Conservation (phyloP, 1,140 invertebrate species). For the Bombus pyrosoma region DNA sequence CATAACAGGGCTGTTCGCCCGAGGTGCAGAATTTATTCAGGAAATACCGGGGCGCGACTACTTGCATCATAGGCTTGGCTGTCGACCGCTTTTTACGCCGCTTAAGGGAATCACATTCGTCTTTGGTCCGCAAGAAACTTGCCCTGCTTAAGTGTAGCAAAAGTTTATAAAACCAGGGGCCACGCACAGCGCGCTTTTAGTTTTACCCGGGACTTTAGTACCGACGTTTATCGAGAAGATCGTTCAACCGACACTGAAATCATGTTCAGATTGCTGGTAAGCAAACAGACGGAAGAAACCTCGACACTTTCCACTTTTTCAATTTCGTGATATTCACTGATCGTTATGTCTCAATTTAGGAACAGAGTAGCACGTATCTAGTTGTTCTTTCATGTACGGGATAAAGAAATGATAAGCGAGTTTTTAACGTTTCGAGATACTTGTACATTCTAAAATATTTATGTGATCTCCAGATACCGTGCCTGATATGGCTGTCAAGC, state of each 20-base stretch:
- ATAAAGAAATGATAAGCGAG: too few species aligned
- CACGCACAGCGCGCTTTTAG: conserved; percentile 68
- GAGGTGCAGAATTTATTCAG: conserved; percentile 76
- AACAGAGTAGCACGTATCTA: too few species aligned
- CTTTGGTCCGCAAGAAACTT: conserved; percentile 60
- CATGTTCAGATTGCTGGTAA: conserved; percentile 69
- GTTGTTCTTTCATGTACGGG: too few species aligned
- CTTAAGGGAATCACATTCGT: conserved; percentile 80
- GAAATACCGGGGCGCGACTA: conserved; percentile 76
- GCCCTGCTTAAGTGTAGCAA: conserved; percentile 68
- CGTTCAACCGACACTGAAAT: conserved; percentile 7
- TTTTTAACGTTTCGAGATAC: not conserved
- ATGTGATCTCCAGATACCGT: conserved; percentile 61
- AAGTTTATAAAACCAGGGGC: conserved; percentile 80
- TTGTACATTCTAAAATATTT: not conserved
- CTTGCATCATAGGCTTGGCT: conserved; percentile 72
- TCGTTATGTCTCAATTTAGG: not conserved
- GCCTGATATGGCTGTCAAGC: conserved; percentile 73
- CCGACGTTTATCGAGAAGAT: conserved; percentile 3
- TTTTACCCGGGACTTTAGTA: conserved; percentile 65
- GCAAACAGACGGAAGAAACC: conserved; percentile 5
- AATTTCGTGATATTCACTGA: not conserved
- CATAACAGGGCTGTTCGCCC: conserved; percentile 50
- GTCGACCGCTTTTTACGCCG: conserved; percentile 76
- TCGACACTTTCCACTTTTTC: not conserved